Percentiles rank a stretch among this genome's conserved stretches.
These are phyloP conservation scores for Sipha flava DNA, from an alignment of 1,140 invertebrate genomes.

Conservation along the genomic window DNA sequence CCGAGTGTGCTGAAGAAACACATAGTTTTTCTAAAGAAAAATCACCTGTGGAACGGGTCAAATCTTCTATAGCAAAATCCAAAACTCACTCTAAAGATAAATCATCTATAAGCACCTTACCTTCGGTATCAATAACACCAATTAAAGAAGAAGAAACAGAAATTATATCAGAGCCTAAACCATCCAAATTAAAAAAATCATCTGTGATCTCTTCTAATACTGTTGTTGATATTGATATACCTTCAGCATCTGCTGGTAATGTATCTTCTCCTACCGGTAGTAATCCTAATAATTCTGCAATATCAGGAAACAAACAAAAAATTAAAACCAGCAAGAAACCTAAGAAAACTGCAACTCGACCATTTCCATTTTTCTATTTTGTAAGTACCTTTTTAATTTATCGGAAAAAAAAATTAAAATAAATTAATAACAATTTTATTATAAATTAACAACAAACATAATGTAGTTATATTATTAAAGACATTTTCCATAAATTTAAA, in stretches of 20 bases:
- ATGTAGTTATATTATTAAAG: too few species aligned
- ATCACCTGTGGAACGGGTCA: neutral
- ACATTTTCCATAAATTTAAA: too few species aligned
- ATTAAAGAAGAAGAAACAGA: neutral
- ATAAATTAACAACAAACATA: too few species aligned
- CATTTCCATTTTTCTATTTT: neutral
- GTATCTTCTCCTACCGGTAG: neutral
- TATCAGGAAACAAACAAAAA: neutral
- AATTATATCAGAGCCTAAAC: neutral
- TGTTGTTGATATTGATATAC: neutral
- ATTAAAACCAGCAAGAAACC: neutral
- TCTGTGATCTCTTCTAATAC: neutral
- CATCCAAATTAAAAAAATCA: neutral
- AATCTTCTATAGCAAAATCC: neutral
- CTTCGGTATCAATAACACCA: neutral
- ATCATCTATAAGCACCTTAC: neutral
- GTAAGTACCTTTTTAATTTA: conserved; percentile 2
- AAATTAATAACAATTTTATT: too few species aligned
- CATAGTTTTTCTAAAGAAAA: neutral
- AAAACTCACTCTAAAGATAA: neutral
- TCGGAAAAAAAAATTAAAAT: too few species aligned
- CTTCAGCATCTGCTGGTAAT: neutral
- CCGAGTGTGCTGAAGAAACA: neutral
- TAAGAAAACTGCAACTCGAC: neutral
- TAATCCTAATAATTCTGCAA: neutral